Conservation (phyloP, 2,888 invertebrate genomes). For the Miltochrista miniata region DNA sequence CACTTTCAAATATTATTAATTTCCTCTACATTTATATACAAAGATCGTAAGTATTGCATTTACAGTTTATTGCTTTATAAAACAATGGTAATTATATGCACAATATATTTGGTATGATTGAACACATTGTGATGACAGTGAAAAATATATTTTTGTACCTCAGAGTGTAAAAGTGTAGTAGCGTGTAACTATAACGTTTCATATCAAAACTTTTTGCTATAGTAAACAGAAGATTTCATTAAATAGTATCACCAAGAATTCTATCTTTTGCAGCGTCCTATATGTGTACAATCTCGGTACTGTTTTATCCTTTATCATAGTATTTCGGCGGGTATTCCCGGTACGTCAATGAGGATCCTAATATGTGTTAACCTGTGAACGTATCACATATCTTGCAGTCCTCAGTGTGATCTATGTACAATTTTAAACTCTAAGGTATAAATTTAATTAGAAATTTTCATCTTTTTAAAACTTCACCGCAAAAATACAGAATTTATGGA, state of each 20-base stretch:
- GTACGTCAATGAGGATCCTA: too few relatives aligned
- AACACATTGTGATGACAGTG: slow-evolving; percentile 76
- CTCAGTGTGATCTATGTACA: background rate
- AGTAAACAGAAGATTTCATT: too few relatives aligned
- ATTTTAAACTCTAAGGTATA: background rate
- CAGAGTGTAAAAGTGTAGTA: background rate
- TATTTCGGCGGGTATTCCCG: too few relatives aligned
- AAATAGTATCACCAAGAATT: too few relatives aligned
- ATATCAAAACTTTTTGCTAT: too few relatives aligned
- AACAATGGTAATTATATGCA: slow-evolving; percentile 56
- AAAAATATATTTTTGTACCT: slow-evolving; percentile 19
- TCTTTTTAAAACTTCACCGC: too few relatives aligned
- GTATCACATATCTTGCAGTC: background rate
- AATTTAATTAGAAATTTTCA: background rate
- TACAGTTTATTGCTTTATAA: slow-evolving; percentile 48
- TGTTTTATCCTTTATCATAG: too few relatives aligned
- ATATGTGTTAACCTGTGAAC: too few relatives aligned
- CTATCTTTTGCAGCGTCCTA: too few relatives aligned
- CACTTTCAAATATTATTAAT: slow-evolving; percentile 32
- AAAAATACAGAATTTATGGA: background rate
- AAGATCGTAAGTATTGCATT: slow-evolving; percentile 33
- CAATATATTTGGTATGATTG: slow-evolving; percentile 75
- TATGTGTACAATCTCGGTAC: too few relatives aligned
- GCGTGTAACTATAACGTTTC: background rate
- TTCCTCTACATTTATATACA: slow-evolving; percentile 54